phyloP scores from a whole-genome alignment of 1,140 invertebrate genomes.

The Eriocheir sinensis region DNA sequence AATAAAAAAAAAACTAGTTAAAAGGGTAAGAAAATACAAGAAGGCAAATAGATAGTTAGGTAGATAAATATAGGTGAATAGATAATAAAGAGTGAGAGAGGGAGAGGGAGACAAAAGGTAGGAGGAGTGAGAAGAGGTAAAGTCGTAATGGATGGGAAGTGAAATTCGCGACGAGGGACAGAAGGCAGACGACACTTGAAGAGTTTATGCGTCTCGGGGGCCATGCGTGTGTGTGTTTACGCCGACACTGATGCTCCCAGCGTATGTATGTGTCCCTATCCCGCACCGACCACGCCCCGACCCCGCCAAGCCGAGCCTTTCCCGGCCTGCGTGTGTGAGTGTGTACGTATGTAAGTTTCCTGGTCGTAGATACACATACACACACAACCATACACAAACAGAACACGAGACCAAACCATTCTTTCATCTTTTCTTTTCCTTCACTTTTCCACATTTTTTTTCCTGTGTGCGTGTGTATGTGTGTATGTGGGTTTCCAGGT shows the following conservation, averaged over 20 bases:
- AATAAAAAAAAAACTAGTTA: too few species aligned
- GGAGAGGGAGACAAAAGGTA: background rate
- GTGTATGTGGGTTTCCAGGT: background rate
- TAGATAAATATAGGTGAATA: too few species aligned
- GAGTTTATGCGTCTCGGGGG: background rate
- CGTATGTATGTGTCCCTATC: background rate
- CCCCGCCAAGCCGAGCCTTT: too few species aligned
- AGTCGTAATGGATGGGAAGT: constrained; percentile 21
- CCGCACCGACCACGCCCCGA: background rate
- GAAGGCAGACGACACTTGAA: background rate
- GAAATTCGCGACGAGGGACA: constrained; percentile 1
- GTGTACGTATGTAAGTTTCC: background rate
- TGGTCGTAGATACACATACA: too few species aligned
- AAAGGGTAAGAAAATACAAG: too few species aligned
- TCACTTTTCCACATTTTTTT: too few species aligned
- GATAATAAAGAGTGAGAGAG: constrained; percentile 19
- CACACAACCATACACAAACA: too few species aligned
- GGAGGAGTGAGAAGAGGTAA: background rate
- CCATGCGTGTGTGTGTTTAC: background rate
- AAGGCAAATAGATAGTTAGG: too few species aligned
- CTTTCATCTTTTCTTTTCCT: too few species aligned
- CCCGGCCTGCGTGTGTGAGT: background rate
- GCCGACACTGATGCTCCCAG: background rate
- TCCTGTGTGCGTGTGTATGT: background rate
- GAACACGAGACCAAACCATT: too few species aligned